Evolutionary conservation across 2,797 vertebrate species (phyloP), one percentile per base, ranked within the genome.

Genomic region (Hippoglossus hippoglossus): DNA sequence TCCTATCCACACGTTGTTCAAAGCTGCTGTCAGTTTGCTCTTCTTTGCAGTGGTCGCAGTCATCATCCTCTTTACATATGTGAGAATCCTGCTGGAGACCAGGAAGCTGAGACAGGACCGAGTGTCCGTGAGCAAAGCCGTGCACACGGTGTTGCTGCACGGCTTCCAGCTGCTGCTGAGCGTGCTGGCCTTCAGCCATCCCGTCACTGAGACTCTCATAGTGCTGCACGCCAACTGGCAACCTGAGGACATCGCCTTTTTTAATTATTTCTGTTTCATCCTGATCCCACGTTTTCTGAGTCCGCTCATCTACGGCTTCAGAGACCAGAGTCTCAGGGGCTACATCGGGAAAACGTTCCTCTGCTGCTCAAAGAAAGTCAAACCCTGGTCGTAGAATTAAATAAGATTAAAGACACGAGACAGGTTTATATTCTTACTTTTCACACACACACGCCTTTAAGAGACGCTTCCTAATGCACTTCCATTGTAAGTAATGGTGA

Each of bases 131-230:
- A 85, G 12, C 39, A 95, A 91, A 79, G 94, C 94, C 54, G 87
- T 92, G 81, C 81, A 93, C 87, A 95, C 94, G 0, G 95, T 95
- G 75, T 66, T 95, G 70, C 87, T 96, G 5, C 94, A 95, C 0
- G 89, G 90, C 22, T 79, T 94, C n/a, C 94, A 95, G 92, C 83
- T 95, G 81, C 62, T 95, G 68, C 82, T 95, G 18, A 92, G 93
- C 75, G 65, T 92, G 82, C 55, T 93, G 83, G 84, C 93, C 12
- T 94, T 94, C 77, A 91, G 13, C 0, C 67, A 64, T 16, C 89
- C 91, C 3, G 69, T 95, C 24, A 93, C 91, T 0, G 94, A 94
- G 55, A 67, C 0, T 18, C 61, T 94, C n/a, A 77, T 64, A 2
- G 65, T 79, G 21, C 1, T 84, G 3, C 68, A 83, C 4, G 25